Conservation (phyloP, 2,888 invertebrate genomes). For the Rhagonycha lutea region DNA sequence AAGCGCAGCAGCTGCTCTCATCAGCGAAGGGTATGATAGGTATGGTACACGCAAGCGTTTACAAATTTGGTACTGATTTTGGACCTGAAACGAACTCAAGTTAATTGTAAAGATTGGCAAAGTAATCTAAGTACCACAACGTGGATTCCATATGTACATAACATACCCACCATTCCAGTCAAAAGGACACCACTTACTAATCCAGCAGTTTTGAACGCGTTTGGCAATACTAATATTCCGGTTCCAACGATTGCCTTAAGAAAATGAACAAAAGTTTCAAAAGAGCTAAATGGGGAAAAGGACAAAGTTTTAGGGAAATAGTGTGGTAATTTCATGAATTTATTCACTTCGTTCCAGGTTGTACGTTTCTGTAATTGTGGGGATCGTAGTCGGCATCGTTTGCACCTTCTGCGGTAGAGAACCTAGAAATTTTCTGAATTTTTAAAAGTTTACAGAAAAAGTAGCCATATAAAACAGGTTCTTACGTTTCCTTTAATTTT, state of each 20-base stretch:
- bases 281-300: conserved; percentile 65
- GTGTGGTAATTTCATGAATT: conserved; percentile 24
- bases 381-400: conserved; percentile 63
- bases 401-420: not conserved
- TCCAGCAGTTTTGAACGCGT: conserved; percentile 85
- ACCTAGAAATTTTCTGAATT: too few relatives aligned
- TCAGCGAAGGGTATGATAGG: conserved; percentile 73
- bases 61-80: conserved; percentile 62
- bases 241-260: conserved; percentile 92
- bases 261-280: conserved; percentile 82
- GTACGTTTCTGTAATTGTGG: conserved; percentile 65
- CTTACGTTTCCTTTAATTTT: too few relatives aligned
- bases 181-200: conserved; percentile 76
- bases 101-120: too few relatives aligned
- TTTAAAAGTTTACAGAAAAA: too few relatives aligned
- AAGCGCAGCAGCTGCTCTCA: conserved; percentile 74
- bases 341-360: conserved; percentile 73
- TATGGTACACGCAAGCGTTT: conserved; percentile 72
- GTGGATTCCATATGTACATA: conserved; percentile 88
- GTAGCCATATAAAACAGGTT: too few relatives aligned
- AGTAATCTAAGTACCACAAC: conserved; percentile 63
- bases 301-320: not conserved
- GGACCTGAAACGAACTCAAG: conserved; percentile 39
- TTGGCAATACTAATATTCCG: conserved; percentile 92
- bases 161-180: conserved; percentile 74